A percentile compares a stretch with the other conserved stretches of the same genome.
phyloP scores from a whole-genome alignment of 2,888 invertebrate genomes.

The Gastrophysa polygoni region DNA sequence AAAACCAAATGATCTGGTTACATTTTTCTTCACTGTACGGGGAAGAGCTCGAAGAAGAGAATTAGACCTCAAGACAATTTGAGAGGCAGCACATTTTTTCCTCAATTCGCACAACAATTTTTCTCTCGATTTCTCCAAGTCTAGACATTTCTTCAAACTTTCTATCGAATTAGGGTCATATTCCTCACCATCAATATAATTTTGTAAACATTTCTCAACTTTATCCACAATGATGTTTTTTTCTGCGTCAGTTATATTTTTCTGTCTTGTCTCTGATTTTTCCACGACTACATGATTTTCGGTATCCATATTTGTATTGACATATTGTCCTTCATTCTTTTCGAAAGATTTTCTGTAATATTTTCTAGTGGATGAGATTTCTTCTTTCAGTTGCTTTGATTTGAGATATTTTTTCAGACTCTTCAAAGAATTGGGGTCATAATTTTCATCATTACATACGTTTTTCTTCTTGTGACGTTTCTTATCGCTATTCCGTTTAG shows the following conservation, averaged over 20 bases:
- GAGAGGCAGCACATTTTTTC: neutral
- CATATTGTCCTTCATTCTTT: neutral
- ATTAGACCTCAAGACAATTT: neutral
- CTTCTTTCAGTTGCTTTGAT: neutral
- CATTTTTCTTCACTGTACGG: neutral
- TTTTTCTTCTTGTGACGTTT: neutral
- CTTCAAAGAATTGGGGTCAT: neutral
- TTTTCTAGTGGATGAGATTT: neutral
- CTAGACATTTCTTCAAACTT: constrained; percentile 18
- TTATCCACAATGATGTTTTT: neutral
- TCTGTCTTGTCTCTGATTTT: neutral
- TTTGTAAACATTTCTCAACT: neutral
- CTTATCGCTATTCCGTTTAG: neutral
- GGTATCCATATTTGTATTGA: neutral
- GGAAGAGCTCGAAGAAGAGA: neutral
- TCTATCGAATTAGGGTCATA: constrained; percentile 26
- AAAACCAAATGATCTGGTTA: neutral
- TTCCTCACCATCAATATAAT: constrained; percentile 11
- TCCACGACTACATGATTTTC: neutral
- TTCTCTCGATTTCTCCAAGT: constrained; percentile 8
- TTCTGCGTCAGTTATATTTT: neutral
- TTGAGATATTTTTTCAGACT: neutral
- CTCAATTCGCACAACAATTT: neutral
- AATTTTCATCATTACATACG: neutral
- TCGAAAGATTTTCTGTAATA: neutral